Evolutionary conservation across 1,140 invertebrate species (phyloP).

Genomic region (Vanessa tameamea): DNA sequence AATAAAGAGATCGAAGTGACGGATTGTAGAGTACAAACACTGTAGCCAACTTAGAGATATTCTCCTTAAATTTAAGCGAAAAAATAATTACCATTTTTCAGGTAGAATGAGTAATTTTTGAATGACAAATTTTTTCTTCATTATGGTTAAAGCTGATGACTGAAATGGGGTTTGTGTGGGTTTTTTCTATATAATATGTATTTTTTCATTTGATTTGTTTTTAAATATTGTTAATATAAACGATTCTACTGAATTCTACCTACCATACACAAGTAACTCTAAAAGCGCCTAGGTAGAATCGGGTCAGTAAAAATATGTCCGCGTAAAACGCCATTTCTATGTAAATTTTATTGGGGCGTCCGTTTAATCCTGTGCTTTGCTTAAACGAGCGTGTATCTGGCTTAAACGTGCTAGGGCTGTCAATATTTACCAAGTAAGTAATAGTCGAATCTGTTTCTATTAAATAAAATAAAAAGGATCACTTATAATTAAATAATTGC

Average conservation of each 20-base stretch:
- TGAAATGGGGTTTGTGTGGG: too few species aligned
- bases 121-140: too few species aligned
- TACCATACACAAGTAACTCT: not conserved
- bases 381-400: slow-evolving; percentile 67
- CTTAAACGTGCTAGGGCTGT: slow-evolving; percentile 65
- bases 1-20: too few species aligned
- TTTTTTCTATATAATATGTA: too few species aligned
- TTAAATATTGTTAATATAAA: not conserved
- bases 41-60: too few species aligned
- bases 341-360: slow-evolving; percentile 74
- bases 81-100: too few species aligned
- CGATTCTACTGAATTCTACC: not conserved
- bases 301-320: slow-evolving; percentile 48
- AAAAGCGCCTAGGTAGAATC: slow-evolving; percentile 28
- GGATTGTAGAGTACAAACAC: too few species aligned
- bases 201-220: not conserved
- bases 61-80: too few species aligned
- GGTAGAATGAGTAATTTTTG: too few species aligned
- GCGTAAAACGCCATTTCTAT: slow-evolving; percentile 66
- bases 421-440: not conserved
- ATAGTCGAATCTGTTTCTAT: too few species aligned
- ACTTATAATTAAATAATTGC: not conserved
- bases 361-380: slow-evolving; percentile 68
- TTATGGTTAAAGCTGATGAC: too few species aligned
- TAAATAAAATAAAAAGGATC: too few species aligned